Evolutionary conservation across 2,797 vertebrate species (phyloP).

Genomic region (Geotrypetes seraphini): DNA sequence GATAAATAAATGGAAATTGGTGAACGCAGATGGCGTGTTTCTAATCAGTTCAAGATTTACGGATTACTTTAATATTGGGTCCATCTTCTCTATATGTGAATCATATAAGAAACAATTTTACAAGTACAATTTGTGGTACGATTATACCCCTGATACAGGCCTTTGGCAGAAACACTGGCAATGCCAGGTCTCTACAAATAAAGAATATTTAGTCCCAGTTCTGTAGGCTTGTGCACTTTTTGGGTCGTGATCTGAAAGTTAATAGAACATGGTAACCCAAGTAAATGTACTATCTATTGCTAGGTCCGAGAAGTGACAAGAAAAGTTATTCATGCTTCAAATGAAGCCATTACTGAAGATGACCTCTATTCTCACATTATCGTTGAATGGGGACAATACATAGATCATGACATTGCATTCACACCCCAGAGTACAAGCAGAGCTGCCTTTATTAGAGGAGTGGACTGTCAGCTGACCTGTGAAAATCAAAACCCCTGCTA

Average conservation of each 20-base stretch:
- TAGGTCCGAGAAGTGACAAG: slow-evolving; percentile 79
- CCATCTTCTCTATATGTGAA: too few species aligned
- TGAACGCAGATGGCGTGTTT: too few species aligned
- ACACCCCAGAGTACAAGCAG: slow-evolving; percentile 70
- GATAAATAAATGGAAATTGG: too few species aligned
- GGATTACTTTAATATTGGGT: too few species aligned
- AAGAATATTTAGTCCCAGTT: too few species aligned
- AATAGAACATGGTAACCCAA: neutral
- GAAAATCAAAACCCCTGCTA: slow-evolving; percentile 70
- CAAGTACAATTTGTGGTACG: too few species aligned
- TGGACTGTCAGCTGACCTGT: slow-evolving; percentile 59
- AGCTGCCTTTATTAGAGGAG: slow-evolving; percentile 16
- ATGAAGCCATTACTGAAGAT: slow-evolving; percentile 53
- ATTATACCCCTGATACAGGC: too few species aligned
- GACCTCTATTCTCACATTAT: slow-evolving; percentile 69
- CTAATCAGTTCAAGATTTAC: too few species aligned
- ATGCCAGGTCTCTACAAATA: too few species aligned
- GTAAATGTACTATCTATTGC: neutral
- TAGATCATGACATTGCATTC: slow-evolving; percentile 79
- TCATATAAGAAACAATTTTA: too few species aligned
- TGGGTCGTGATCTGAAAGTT: neutral
- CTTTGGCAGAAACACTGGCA: too few species aligned
- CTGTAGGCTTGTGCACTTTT: too few species aligned
- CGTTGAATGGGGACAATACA: slow-evolving; percentile 88
- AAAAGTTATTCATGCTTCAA: slow-evolving; percentile 60